Evolutionary conservation across 2,888 invertebrate genomes (phyloP).

Genomic region (Apamea anceps): DNA sequence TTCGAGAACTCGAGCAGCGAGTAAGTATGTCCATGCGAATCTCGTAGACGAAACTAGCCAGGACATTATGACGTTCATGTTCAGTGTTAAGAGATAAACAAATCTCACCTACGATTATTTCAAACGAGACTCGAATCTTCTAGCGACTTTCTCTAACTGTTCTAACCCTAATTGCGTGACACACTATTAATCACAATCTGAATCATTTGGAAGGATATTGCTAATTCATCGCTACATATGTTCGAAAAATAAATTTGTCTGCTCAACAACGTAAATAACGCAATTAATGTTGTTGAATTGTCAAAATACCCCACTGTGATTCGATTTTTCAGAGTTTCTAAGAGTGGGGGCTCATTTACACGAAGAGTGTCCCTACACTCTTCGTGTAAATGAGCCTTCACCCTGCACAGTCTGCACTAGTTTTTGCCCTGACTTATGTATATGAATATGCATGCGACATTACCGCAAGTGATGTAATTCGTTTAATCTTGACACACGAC

Average conservation of each 20-base stretch:
- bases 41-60: background rate
- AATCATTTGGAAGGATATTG: background rate
- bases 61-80: background rate
- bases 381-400: background rate
- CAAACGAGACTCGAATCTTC: background rate
- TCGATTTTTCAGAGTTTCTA: too few species aligned
- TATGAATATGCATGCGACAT: slow-evolving; percentile 42
- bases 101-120: background rate
- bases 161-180: too few species aligned
- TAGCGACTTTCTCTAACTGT: background rate
- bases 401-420: background rate
- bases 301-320: background rate
- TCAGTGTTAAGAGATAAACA: background rate
- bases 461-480: slow-evolving; percentile 37
- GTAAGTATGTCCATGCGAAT: background rate
- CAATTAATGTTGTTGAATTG: too few species aligned
- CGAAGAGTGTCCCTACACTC: background rate
- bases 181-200: too few species aligned
- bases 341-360: too few species aligned
- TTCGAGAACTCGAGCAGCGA: background rate
- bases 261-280: background rate
- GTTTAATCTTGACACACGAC: slow-evolving; percentile 48
- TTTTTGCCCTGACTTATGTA: slow-evolving; percentile 23
- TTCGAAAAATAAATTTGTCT: background rate
- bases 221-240: background rate